phyloP scores from a whole-genome alignment of 2,888 invertebrate genomes.

The Eilema griseolum region DNA sequence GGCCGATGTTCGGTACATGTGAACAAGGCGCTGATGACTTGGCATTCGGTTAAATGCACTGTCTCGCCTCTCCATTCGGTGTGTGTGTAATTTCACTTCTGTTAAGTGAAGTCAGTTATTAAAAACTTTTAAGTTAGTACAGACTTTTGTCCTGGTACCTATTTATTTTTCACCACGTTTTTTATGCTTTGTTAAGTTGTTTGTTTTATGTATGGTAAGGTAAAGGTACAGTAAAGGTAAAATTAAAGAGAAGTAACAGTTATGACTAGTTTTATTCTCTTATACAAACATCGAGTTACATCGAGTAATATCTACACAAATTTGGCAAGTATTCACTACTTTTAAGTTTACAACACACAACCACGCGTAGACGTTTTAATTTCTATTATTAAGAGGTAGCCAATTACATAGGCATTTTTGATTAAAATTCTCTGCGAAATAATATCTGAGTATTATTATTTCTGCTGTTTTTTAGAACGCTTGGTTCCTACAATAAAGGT shows the following conservation, averaged over 20 bases:
- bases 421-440: background rate
- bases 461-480: background rate
- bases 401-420: conserved; percentile 44
- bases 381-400: conserved; percentile 53
- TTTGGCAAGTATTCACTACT: conserved; percentile 76
- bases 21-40: too few species aligned
- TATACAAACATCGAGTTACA: conserved; percentile 76
- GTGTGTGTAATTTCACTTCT: background rate
- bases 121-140: too few species aligned
- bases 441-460: background rate
- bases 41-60: too few species aligned
- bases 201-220: conserved; percentile 3
- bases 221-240: too few species aligned
- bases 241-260: conserved; percentile 52
- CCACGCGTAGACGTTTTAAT: conserved; percentile 50
- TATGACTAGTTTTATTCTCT: conserved; percentile 81
- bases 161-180: background rate
- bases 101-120: background rate
- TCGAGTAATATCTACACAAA: conserved; percentile 65
- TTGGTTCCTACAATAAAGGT: background rate
- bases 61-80: too few species aligned
- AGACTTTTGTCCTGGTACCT: background rate
- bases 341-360: conserved; percentile 56
- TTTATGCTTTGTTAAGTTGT: background rate
- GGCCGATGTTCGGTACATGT: too few species aligned